Base-by-base conservation (phyloP, 2,888 invertebrate genomes). In the Teleiodes luculella region DNA sequence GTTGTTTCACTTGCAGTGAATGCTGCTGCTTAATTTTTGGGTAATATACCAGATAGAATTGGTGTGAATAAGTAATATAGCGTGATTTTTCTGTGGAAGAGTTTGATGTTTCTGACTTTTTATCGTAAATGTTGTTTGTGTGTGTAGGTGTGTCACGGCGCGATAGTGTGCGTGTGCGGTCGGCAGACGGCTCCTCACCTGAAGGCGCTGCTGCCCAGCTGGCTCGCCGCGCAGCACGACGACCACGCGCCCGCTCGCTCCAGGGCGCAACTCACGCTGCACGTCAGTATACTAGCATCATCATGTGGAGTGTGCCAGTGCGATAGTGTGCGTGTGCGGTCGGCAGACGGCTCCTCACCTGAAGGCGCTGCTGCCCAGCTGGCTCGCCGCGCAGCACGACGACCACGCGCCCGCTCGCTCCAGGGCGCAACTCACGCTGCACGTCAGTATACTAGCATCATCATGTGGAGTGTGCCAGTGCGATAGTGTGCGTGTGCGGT, bases 171-270 rank as follows among this genome's bases (percentile, higher is more conserved):
- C 2, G 65, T 82, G 73, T 93, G 94, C 56, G 94, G 95, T 41
- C 93, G 95, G 24, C 93, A 93, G 62, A 85, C 95, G 57, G 97
- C 97, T 0, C 95, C 95, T 1, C 93, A 93, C 74, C 88, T 98
- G 52, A 94, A 94, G 68, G 92, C 92, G 72, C 75, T 98, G 57
- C 92, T 94, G 73, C 96, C 96, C 1, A 91, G 94, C 3, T 98
- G 98, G 98, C 92, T 97, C 69, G 92, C 94, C 43, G 94, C 96
- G 51, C 95, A 94, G 74, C 94, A 94, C 86, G 98, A 98, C 78
- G 93, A 94, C 10, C 95, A 96, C 83, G 93, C 95, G 36, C 96
- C 97, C 8, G 96, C 96, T 30, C 62, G 61, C 54, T 60, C 79
- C 0, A 64, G 63, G 41, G 72, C 74, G 0, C 54, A 55, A 1